These are phyloP conservation scores for Salminus brasiliensis DNA, from an alignment of 2,113 vertebrate genomes.

Conservation along the genomic window DNA sequence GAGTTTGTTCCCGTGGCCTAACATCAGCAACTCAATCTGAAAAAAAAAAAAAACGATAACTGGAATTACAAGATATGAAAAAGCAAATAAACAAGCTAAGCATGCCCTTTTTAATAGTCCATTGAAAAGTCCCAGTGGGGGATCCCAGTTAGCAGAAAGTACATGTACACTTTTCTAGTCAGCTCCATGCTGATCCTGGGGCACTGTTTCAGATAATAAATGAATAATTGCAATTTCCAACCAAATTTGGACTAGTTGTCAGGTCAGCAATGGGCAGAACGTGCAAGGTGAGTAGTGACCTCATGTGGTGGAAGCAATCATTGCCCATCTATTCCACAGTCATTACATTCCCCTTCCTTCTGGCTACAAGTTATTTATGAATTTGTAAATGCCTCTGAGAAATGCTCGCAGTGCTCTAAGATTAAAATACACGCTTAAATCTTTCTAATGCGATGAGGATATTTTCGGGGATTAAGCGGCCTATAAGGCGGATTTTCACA, in stretches of 20 bases:
- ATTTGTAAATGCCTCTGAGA: constrained; percentile 40
- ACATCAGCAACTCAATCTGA: not conserved
- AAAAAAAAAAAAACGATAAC: not conserved
- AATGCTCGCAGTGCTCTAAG: constrained; percentile 14
- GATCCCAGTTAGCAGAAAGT: not conserved
- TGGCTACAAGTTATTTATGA: constrained; percentile 28
- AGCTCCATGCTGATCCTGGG: too few species aligned
- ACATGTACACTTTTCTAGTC: not conserved
- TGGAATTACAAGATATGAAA: not conserved
- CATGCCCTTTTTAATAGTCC: not conserved
- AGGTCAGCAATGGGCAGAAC: not conserved
- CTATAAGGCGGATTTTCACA: constrained; percentile 18
- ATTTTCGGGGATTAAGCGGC: constrained; percentile 26
- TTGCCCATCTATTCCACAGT: constrained; percentile 2
- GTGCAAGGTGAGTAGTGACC: constrained; percentile 45
- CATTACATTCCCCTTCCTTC: not conserved
- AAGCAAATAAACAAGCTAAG: not conserved
- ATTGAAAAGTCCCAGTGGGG: not conserved
- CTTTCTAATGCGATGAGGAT: constrained; percentile 31
- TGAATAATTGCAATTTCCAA: not conserved
- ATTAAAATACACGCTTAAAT: constrained; percentile 16
- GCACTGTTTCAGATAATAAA: too few species aligned
- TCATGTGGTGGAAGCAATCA: constrained; percentile 39
- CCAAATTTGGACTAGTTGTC: too few species aligned
- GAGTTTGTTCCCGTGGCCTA: not conserved